These are phyloP conservation scores for Thumatha senex DNA, from an alignment of 2,888 invertebrate genomes.

Conservation along the genomic window DNA sequence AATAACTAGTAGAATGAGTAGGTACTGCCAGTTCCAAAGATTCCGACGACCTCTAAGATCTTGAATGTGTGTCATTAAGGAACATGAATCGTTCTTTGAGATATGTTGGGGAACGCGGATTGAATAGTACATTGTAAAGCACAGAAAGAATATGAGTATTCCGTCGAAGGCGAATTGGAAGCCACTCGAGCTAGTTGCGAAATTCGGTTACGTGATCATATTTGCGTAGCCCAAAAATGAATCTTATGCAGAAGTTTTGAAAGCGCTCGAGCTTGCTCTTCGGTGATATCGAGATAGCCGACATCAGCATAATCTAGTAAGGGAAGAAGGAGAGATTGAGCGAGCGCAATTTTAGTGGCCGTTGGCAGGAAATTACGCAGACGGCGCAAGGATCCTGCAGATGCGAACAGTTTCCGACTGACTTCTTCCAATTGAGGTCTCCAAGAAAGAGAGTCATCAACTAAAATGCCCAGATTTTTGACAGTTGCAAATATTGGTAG, in stretches of 20 bases:
- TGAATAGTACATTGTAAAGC: too few species aligned
- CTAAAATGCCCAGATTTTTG: background rate
- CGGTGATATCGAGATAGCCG: too few species aligned
- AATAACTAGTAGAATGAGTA: too few species aligned
- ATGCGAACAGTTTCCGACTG: background rate
- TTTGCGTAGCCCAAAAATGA: background rate
- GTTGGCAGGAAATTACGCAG: background rate
- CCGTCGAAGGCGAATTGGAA: too few species aligned
- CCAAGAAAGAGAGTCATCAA: background rate
- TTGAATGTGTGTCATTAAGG: too few species aligned
- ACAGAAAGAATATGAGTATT: too few species aligned
- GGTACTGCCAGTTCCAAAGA: too few species aligned
- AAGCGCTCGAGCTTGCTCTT: background rate
- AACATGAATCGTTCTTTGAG: too few species aligned
- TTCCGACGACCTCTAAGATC: too few species aligned
- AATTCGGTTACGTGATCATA: background rate
- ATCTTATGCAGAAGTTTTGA: background rate
- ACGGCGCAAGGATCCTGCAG: background rate
- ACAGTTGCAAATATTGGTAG: background rate
- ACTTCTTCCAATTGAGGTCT: background rate
- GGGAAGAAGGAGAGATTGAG: background rate
- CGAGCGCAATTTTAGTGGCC: background rate
- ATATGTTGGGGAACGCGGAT: too few species aligned
- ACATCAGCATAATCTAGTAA: background rate
- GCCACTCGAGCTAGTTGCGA: background rate